Percentiles rank a stretch among this genome's conserved stretches.
These are phyloP conservation scores for Microctonus hyperodae DNA, from an alignment of 2,888 invertebrate genomes.

Conservation along the genomic window DNA sequence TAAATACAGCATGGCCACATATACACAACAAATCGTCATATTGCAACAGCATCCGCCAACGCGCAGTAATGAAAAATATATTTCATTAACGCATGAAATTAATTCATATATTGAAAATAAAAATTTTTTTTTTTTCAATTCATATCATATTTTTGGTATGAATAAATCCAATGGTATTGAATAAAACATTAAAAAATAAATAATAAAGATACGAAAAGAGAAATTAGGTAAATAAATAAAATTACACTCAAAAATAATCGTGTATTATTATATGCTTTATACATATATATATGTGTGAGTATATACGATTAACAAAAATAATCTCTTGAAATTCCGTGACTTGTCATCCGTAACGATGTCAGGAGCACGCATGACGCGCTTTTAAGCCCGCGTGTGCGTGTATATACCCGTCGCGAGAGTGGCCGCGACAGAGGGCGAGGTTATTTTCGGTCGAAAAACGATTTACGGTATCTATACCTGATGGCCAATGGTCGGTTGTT, in stretches of 20 bases:
- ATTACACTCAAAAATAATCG: not conserved
- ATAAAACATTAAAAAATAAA: not conserved
- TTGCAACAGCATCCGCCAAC: slow-evolving; percentile 30
- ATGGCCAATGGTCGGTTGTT: not conserved
- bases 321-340: slow-evolving; percentile 3
- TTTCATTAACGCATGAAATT: not conserved
- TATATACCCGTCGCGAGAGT: slow-evolving; percentile 3
- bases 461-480: slow-evolving; percentile 33
- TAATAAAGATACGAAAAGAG: too few species aligned
- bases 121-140: not conserved
- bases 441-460: slow-evolving; percentile 35
- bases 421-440: slow-evolving; percentile 26
- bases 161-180: not conserved
- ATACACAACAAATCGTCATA: slow-evolving; percentile 24
- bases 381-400: slow-evolving; percentile 23
- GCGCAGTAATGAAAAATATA: not conserved
- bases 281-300: not conserved
- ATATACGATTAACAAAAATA: not conserved
- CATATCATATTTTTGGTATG: not conserved
- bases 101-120: not conserved
- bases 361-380: slow-evolving; percentile 17
- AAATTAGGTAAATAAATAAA: not conserved
- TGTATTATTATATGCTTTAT: too few species aligned
- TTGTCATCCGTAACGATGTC: slow-evolving; percentile 20
- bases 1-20: not conserved